A percentile compares a stretch with the other conserved stretches of the same genome.
phyloP scores from a whole-genome alignment of 2,113 vertebrate genomes.

The Sinocyclocheilus rhinocerous region DNA sequence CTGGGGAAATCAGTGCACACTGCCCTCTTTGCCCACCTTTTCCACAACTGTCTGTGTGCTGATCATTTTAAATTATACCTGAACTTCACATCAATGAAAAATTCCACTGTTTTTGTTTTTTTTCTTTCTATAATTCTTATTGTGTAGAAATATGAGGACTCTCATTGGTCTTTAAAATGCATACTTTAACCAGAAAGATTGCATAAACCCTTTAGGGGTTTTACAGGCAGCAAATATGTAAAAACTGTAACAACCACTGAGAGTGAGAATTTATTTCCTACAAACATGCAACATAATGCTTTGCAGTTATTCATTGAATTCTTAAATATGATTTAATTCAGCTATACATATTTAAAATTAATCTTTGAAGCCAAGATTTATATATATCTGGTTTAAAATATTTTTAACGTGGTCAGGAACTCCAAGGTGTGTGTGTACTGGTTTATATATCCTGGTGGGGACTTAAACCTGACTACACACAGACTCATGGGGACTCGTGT shows the following conservation, averaged over 20 bases:
- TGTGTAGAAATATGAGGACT: not conserved
- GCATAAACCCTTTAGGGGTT: not conserved
- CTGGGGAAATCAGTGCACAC: constrained; percentile 53
- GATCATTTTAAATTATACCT: constrained; percentile 32
- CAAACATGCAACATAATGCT: not conserved
- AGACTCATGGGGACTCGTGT: too few relatives aligned
- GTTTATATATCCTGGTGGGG: too few relatives aligned
- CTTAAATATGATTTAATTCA: not conserved
- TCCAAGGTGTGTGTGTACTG: not conserved
- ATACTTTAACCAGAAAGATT: not conserved
- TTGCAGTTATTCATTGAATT: not conserved
- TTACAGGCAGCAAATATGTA: not conserved
- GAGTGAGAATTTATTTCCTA: not conserved
- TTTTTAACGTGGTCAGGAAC: not conserved
- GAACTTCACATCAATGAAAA: constrained; percentile 24
- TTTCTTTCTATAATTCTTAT: not conserved
- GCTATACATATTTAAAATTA: not conserved
- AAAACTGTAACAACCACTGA: not conserved
- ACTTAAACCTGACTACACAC: too few relatives aligned
- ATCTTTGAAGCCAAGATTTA: not conserved
- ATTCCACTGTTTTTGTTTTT: not conserved
- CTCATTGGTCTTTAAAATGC: not conserved
- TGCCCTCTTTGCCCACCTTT: constrained; percentile 59
- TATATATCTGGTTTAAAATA: not conserved
- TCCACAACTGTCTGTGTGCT: constrained; percentile 53